These are phyloP conservation scores for Microctonus aethiopoides DNA, from an alignment of 2,888 invertebrate genomes.

Conservation along the genomic window DNA sequence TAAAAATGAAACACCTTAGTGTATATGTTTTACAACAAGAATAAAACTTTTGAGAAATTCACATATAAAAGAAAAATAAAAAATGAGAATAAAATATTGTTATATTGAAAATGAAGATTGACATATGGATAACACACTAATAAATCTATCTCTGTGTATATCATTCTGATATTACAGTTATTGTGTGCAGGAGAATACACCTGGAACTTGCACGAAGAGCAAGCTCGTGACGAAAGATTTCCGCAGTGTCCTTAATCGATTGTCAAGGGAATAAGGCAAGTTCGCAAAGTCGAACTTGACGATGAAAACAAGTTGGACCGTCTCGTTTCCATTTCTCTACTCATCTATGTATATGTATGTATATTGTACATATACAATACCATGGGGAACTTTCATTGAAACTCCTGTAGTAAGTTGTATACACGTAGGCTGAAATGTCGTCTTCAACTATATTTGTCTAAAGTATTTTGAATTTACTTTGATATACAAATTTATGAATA, in stretches of 20 bases:
- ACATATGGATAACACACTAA: too few species aligned
- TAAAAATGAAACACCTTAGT: too few species aligned
- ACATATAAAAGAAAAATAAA: too few species aligned
- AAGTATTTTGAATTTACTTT: not conserved
- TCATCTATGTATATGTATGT: not conserved
- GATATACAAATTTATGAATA: too few species aligned
- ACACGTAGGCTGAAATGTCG: not conserved
- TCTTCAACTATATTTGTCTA: not conserved
- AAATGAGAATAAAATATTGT: too few species aligned
- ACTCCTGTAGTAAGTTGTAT: not conserved
- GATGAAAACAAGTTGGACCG: conserved; percentile 14
- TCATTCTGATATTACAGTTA: not conserved
- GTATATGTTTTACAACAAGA: too few species aligned
- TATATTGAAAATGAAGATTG: too few species aligned
- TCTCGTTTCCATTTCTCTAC: conserved; percentile 13
- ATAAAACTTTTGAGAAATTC: too few species aligned
- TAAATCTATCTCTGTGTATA: too few species aligned
- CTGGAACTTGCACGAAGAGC: not conserved
- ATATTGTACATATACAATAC: too few species aligned
- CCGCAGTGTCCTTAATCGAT: conserved; percentile 28
- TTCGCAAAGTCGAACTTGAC: conserved; percentile 25
- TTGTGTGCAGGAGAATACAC: too few species aligned
- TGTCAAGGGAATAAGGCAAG: conserved; percentile 7
- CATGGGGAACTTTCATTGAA: conserved; percentile 16
- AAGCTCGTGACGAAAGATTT: not conserved